Evolutionary conservation across 2,797 vertebrate species (phyloP).

Genomic region (Crenichthys baileyi): DNA sequence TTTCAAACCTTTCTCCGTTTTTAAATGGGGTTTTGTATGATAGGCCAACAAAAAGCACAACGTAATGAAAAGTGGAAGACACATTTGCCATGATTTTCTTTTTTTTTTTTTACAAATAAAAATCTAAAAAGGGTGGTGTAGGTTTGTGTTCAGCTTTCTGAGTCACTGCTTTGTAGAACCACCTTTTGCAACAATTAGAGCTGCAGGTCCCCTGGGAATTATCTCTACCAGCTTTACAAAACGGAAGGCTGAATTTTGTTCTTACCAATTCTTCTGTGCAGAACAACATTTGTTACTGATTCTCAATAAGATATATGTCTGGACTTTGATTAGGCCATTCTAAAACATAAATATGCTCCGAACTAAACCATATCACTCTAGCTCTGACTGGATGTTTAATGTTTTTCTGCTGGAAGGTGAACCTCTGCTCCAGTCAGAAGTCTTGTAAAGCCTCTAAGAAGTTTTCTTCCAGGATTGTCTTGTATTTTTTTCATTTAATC

Average conservation of each 20-base stretch:
- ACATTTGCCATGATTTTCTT: background rate
- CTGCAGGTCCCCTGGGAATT: background rate
- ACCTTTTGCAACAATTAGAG: background rate
- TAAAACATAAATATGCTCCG: background rate
- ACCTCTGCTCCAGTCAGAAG: too few species aligned
- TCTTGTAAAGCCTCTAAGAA: too few species aligned
- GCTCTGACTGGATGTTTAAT: background rate
- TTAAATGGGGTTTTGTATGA: background rate
- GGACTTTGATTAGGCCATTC: background rate
- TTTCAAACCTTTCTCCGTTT: background rate
- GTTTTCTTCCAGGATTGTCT: too few species aligned
- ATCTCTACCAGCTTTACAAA: conserved; percentile 1
- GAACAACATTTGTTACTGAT: background rate
- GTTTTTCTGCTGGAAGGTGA: background rate
- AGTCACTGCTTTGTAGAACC: background rate
- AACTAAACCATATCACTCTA: background rate
- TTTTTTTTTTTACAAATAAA: background rate
- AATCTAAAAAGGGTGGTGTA: background rate
- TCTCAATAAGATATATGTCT: background rate
- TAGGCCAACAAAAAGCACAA: background rate
- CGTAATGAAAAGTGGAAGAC: background rate
- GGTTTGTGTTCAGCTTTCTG: background rate
- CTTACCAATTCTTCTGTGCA: background rate
- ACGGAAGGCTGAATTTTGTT: background rate
- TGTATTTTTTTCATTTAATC: background rate